Percentiles rank a stretch among this genome's conserved stretches.
Evolutionary conservation across 1,140 invertebrate genomes (phyloP).

Genomic region (Ectropis grisescens): DNA sequence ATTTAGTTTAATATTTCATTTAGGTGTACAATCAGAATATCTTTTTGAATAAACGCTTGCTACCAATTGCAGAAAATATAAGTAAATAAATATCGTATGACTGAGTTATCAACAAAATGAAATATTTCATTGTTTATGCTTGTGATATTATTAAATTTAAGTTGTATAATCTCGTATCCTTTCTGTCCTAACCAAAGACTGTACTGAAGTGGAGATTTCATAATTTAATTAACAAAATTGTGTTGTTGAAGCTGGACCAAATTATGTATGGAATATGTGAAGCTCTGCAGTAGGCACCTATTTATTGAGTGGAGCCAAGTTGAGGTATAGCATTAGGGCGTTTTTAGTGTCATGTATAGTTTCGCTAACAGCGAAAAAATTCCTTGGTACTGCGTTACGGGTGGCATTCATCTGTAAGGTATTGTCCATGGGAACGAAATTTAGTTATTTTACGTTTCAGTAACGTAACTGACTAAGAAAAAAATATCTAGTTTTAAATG

Average conservation of each 20-base stretch:
- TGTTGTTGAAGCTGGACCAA: slow-evolving; percentile 61
- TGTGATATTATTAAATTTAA: slow-evolving; percentile 64
- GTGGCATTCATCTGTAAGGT: no score
- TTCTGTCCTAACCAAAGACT: slow-evolving; percentile 66
- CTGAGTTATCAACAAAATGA: slow-evolving; percentile 35
- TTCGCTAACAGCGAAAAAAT: no score
- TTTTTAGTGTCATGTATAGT: no score
- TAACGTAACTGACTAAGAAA: no score
- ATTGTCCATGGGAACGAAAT: no score
- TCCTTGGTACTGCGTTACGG: no score
- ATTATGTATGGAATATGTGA: slow-evolving; percentile 41
- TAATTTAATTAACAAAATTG: slow-evolving; percentile 29
- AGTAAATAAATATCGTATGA: slow-evolving; percentile 26
- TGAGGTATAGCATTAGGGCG: no score
- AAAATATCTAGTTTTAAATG: no score
- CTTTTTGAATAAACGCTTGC: no score
- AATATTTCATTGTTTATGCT: slow-evolving; percentile 37
- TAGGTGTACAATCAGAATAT: background rate
- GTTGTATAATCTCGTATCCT: slow-evolving; percentile 38
- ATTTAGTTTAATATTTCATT: slow-evolving; percentile 11
- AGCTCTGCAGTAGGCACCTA: no score
- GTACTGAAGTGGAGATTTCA: slow-evolving; percentile 45
- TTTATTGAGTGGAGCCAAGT: no score
- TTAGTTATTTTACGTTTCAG: no score
- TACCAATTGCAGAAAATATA: slow-evolving; percentile 4